Conservation (phyloP, 2,113 vertebrate genomes). For the Paramisgurnus dabryanus region DNA sequence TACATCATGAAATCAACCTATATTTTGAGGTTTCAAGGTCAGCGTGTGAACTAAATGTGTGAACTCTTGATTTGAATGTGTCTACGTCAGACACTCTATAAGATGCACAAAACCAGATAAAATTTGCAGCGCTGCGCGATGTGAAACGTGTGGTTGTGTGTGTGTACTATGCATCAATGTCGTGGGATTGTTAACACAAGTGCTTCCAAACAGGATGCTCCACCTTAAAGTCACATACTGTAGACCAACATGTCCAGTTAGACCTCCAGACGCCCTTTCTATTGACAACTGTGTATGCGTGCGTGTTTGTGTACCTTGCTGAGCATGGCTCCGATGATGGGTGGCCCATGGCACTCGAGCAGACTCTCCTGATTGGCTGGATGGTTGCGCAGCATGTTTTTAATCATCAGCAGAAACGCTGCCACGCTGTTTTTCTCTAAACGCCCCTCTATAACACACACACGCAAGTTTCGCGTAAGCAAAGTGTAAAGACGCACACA, state of each 20-base stretch:
- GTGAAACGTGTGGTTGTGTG: slow-evolving; percentile 30
- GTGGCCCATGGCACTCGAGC: slow-evolving; percentile 87
- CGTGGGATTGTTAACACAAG: slow-evolving; percentile 45
- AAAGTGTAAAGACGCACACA: background rate
- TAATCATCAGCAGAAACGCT: slow-evolving; percentile 92
- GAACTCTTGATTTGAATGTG: slow-evolving; percentile 8
- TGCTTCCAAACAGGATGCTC: slow-evolving; percentile 62
- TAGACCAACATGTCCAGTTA: slow-evolving; percentile 58
- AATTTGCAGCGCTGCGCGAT: background rate
- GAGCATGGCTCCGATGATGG: slow-evolving; percentile 87
- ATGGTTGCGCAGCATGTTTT: slow-evolving; percentile 88
- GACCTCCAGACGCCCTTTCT: slow-evolving; percentile 18
- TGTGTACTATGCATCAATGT: slow-evolving; percentile 17
- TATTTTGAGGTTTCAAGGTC: background rate
- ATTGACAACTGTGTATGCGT: background rate
- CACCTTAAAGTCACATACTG: slow-evolving; percentile 49
- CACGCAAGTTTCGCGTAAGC: background rate
- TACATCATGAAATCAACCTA: background rate
- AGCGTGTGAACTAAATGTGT: background rate
- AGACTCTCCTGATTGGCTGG: slow-evolving; percentile 91
- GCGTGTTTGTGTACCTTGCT: slow-evolving; percentile 78
- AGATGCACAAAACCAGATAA: slow-evolving; percentile 17
- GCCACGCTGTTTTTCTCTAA: slow-evolving; percentile 90
- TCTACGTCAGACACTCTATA: background rate
- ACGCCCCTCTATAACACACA: slow-evolving; percentile 76